Conservation (phyloP, 2,113 vertebrate genomes). For the Mormoops blainvillei region DNA sequence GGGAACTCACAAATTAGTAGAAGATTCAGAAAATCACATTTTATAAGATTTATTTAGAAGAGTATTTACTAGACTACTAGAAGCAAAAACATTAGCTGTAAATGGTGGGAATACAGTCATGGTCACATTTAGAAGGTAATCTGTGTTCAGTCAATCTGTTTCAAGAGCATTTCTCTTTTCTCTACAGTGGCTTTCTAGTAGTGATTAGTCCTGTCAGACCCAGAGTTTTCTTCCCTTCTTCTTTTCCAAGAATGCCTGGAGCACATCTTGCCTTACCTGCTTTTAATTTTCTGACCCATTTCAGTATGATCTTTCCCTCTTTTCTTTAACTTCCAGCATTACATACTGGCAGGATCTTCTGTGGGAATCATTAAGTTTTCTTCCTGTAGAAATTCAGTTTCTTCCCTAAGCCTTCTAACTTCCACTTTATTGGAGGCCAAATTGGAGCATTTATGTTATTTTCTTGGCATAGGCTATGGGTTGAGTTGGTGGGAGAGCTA, state of each 20-base stretch:
- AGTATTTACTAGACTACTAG: not conserved
- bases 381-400: not conserved
- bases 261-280: not conserved
- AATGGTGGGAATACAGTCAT: not conserved
- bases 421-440: not conserved
- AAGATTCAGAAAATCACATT: conserved; percentile 11
- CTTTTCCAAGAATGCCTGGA: not conserved
- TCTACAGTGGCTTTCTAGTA: not conserved
- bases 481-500: not conserved
- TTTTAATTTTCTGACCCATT: conserved; percentile 4
- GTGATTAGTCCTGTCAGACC: not conserved
- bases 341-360: not conserved
- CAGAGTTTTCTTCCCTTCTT: not conserved
- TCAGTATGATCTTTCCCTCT: not conserved
- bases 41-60: not conserved
- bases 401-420: not conserved
- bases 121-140: not conserved
- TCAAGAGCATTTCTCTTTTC: not conserved
- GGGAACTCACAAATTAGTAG: not conserved
- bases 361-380: not conserved
- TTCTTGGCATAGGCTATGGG: not conserved
- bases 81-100: conserved; percentile 14
- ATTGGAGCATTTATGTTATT: not conserved
- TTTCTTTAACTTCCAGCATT: not conserved
- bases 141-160: not conserved